These are phyloP conservation scores for Sander lucioperca DNA, from an alignment of 2,113 vertebrate genomes.

Conservation along the genomic window DNA sequence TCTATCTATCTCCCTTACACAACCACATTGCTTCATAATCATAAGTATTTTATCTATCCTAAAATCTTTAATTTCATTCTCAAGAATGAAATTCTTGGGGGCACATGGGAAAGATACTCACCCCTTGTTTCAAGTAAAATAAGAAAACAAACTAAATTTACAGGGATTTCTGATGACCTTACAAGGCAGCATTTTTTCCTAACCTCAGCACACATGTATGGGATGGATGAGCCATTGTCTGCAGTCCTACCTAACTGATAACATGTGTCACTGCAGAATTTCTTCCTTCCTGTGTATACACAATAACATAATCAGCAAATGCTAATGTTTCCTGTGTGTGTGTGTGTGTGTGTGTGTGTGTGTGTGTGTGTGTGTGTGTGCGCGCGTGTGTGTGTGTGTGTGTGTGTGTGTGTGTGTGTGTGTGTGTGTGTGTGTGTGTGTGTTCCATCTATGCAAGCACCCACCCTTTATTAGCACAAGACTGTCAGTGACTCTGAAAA, in stretches of 20 bases:
- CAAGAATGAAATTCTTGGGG: too few species aligned
- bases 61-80: not conserved
- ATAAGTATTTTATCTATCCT: not conserved
- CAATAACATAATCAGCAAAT: constrained; percentile 16
- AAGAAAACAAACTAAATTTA: not conserved
- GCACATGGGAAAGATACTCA: too few species aligned
- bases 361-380: constrained; percentile 16
- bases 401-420: not conserved
- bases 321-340: constrained; percentile 19
- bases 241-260: constrained; percentile 27
- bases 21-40: not conserved
- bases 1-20: too few species aligned
- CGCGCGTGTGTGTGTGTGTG: constrained; percentile 15
- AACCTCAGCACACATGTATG: not conserved
- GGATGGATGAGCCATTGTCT: constrained; percentile 48
- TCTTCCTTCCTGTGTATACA: constrained; percentile 42
- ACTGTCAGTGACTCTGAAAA: constrained; percentile 49
- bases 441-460: constrained; percentile 32
- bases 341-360: constrained; percentile 14
- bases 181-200: not conserved
- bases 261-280: constrained; percentile 19
- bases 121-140: not conserved
- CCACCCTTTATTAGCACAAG: constrained; percentile 35
- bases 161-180: not conserved
- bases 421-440: not conserved